Evolutionary conservation across 2,888 invertebrate genomes (phyloP).

Genomic region (Scaptomyza reducta): DNA sequence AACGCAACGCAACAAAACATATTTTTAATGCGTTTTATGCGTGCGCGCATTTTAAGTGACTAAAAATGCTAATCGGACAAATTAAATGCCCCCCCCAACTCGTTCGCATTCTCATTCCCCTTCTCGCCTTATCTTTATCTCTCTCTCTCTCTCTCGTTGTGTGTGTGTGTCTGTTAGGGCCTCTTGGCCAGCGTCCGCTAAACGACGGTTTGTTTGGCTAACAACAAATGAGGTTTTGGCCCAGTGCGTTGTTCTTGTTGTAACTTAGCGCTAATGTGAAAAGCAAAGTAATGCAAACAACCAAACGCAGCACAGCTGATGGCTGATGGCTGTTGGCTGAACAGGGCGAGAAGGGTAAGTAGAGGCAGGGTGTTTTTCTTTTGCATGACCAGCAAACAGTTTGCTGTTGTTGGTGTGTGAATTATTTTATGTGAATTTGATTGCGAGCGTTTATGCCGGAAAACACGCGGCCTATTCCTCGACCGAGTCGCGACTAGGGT

Average conservation of each 20-base stretch:
- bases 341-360: not conserved
- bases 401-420: constrained; percentile 70
- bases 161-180: constrained; percentile 4
- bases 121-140: constrained; percentile 5
- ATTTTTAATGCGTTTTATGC: constrained; percentile 80
- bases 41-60: constrained; percentile 75
- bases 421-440: constrained; percentile 78
- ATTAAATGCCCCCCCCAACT: constrained; percentile 63
- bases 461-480: constrained; percentile 63
- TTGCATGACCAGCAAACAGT: constrained; percentile 72
- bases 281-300: constrained; percentile 43
- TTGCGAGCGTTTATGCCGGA: constrained; percentile 78
- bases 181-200: constrained; percentile 53
- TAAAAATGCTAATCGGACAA: constrained; percentile 79
- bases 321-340: not conserved
- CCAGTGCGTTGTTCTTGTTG: constrained; percentile 31
- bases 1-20: constrained; percentile 38
- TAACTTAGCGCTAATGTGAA: constrained; percentile 51
- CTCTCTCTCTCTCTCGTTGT: constrained; percentile 1
- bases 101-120: not conserved
- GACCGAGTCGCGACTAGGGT: not conserved
- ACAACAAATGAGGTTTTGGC: constrained; percentile 45
- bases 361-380: constrained; percentile 17
- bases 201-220: constrained; percentile 72
- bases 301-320: not conserved